Evolutionary conservation across 2,888 invertebrate species (phyloP).

Genomic region (Lasioglossum leucozonium): DNA sequence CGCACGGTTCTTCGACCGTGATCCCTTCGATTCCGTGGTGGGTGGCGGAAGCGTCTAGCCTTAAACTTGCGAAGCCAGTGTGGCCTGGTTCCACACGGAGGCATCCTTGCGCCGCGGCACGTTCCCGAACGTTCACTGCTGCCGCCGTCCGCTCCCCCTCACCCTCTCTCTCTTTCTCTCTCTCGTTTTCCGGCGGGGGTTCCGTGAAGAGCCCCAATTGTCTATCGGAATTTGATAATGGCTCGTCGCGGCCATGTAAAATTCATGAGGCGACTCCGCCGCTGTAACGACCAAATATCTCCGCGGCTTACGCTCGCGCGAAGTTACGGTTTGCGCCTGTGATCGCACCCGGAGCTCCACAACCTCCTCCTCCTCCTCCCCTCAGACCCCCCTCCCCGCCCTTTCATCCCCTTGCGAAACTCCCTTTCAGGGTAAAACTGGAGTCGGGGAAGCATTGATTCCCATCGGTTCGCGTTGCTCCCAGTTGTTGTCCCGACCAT

Average conservation of each 20-base stretch:
- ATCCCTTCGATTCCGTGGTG: constrained; percentile 37
- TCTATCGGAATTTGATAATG: constrained; percentile 77
- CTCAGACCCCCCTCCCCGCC: no score
- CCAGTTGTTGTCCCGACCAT: not conserved
- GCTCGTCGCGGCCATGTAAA: constrained; percentile 74
- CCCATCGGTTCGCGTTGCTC: not conserved
- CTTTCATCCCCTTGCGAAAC: not conserved
- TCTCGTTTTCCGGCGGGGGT: constrained; percentile 20
- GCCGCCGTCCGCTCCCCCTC: constrained; percentile 26
- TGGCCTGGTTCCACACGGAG: constrained; percentile 51
- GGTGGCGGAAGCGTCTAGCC: constrained; percentile 43
- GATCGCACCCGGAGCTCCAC: constrained; percentile 14
- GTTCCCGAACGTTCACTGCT: constrained; percentile 63
- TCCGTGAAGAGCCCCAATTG: constrained; percentile 68
- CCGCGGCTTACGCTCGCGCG: constrained; percentile 60
- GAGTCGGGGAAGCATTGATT: not conserved
- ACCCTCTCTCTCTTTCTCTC: no score
- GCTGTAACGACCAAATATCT: constrained; percentile 73
- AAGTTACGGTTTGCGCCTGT: constrained; percentile 53
- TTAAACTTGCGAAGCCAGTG: constrained; percentile 50
- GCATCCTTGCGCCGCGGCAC: constrained; percentile 66
- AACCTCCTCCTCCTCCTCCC: no score
- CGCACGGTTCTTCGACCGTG: constrained; percentile 5
- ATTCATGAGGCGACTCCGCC: constrained; percentile 73
- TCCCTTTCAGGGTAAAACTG: not conserved